A percentile compares a stretch with the other conserved stretches of the same genome.
These are phyloP conservation scores for Nothoprocta pentlandii DNA, from an alignment of 2,113 vertebrate genomes.

Conservation along the genomic window DNA sequence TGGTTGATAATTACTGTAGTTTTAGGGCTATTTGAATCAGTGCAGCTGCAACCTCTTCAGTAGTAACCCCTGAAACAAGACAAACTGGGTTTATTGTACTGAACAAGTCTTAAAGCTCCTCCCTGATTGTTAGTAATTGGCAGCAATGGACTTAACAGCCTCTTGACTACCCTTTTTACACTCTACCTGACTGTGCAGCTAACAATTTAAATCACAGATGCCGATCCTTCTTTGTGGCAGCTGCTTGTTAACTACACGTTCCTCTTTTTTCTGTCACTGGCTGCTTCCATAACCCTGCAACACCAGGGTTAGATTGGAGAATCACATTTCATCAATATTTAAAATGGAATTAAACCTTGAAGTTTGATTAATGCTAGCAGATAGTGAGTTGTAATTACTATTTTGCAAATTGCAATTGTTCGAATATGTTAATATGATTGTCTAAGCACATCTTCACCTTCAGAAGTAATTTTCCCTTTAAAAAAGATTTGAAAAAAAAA, in stretches of 20 bases:
- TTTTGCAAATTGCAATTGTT: conserved; percentile 85
- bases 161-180: conserved; percentile 92
- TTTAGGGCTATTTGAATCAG: conserved; percentile 89
- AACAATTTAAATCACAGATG: conserved; percentile 92
- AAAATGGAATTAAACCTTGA: conserved; percentile 90
- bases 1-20: conserved; percentile 96
- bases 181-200: conserved; percentile 93
- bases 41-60: conserved; percentile 99
- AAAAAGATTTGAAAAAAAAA: conserved; percentile 70
- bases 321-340: conserved; percentile 90
- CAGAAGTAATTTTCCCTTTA: conserved; percentile 83
- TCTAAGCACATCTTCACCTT: conserved; percentile 90
- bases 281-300: conserved; percentile 80
- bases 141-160: conserved; percentile 95
- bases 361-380: conserved; percentile 84
- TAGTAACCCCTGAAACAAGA: conserved; percentile 91
- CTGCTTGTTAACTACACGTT: conserved; percentile 86
- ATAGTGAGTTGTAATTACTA: conserved; percentile 88
- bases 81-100: conserved; percentile 93
- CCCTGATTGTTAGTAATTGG: conserved; percentile 98
- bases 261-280: conserved; percentile 70
- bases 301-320: conserved; percentile 81
- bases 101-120: conserved; percentile 90
- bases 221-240: conserved; percentile 83
- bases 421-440: conserved; percentile 89